A percentile compares a stretch with the other conserved stretches of the same genome.
Conservation (phyloP, 1,140 invertebrate species). For the Dreissena rostriformis region DNA sequence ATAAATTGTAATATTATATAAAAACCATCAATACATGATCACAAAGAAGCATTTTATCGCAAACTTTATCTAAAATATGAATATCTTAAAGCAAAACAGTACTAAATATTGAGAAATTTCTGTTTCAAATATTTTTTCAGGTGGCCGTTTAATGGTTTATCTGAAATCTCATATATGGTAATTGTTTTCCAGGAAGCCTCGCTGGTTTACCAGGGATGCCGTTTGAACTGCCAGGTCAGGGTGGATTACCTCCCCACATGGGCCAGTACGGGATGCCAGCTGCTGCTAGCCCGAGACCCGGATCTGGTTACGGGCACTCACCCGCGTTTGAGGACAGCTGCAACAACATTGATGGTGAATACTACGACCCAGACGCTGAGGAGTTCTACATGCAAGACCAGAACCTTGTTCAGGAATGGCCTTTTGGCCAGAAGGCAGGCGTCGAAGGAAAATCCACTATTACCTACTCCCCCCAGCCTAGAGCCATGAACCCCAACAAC, state of each 20-base stretch:
- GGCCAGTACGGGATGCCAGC: conserved; percentile 39
- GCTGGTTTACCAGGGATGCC: not conserved
- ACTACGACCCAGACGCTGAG: conserved; percentile 66
- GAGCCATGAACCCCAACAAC: conserved; percentile 58
- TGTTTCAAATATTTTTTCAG: too few species aligned
- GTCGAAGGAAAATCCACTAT: conserved; percentile 69
- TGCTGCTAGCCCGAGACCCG: conserved; percentile 32
- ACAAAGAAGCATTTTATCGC: too few species aligned
- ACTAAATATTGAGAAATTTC: too few species aligned
- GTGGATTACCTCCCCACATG: conserved; percentile 41
- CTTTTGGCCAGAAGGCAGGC: conserved; percentile 64
- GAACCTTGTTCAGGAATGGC: conserved; percentile 71
- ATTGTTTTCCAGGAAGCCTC: not conserved
- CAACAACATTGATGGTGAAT: conserved; percentile 65
- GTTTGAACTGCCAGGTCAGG: conserved; percentile 44
- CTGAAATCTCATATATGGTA: too few species aligned
- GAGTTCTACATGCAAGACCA: conserved; percentile 59
- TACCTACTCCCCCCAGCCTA: conserved; percentile 61
- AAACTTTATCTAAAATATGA: too few species aligned
- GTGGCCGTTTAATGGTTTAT: too few species aligned
- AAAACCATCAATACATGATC: too few species aligned
- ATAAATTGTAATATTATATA: too few species aligned
- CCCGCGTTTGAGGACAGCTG: conserved; percentile 67
- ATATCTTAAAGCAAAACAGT: too few species aligned
- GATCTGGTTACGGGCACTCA: conserved; percentile 47